Base-by-base conservation (phyloP, 2,113 vertebrate species). In the Nyctereutes procyonoides region DNA sequence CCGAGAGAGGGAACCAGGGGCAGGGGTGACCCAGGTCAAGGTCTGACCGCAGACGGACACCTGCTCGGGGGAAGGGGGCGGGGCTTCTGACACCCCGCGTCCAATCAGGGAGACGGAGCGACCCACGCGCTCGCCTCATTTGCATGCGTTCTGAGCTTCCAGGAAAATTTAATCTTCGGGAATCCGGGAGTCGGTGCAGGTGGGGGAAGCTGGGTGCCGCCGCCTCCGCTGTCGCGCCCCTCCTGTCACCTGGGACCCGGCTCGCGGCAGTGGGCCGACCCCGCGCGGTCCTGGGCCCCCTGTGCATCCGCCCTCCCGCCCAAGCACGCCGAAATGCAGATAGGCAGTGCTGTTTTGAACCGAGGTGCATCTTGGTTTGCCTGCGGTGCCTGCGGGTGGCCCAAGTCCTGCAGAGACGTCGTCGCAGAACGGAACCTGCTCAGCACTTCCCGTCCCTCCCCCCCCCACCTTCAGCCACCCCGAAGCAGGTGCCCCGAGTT, bases 111-210 rank as follows among this genome's bases (percentile, higher is more conserved):
- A 90, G 97, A 98, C 98, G 98, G 96, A 98, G 98, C 98, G 98
- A 98, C 99, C 99, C 98, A 98, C 99, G 98, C 98, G 98, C 97
- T 98, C 98, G 98, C 98, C 98, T 99, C 96, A 98, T 99, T 99
- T 98, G 98, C 98, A 98, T 98, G 97, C 98, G 97, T 97, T 98
- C 98, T 98, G 98, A 99, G 99, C 99, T 98, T 98, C 98, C 99
- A 98, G 99, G 99, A 98, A 98, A 98, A 98, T 98, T 96, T 98
- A 97, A 97, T 98, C 98, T 96, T 98, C 98, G 97, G 98, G 98
- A 97, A 97, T 90, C 96, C 69, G 95, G 74, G 97, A 55, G 0
- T 71, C 88, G 63, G 92, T 67, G 97, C 96, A 96, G 97, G 88
- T 51, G 7, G 43, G 8, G 38, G 13, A 24, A 86, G 90, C 91